Evolutionary conservation across 2,113 vertebrate species (phyloP).

Genomic region (Nothobranchius kuhntae): DNA sequence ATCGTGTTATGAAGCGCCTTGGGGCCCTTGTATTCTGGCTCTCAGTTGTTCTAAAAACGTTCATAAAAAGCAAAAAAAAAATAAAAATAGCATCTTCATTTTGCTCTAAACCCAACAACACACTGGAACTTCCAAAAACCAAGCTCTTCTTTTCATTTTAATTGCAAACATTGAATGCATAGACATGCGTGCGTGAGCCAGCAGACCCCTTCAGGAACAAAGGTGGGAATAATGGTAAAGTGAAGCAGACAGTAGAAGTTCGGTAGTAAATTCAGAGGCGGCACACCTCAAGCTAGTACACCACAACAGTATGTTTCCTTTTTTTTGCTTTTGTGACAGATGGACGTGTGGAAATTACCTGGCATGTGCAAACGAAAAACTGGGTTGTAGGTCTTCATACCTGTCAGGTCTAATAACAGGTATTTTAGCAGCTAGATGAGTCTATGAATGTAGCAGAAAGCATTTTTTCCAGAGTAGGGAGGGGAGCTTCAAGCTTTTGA

Average conservation of each 20-base stretch:
- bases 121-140: no score
- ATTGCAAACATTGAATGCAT: neutral
- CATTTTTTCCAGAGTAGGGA: constrained; percentile 29
- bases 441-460: constrained; percentile 49
- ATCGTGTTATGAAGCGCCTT: no score
- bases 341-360: constrained; percentile 50
- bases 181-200: neutral
- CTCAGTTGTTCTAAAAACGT: no score
- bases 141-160: no score
- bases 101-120: no score
- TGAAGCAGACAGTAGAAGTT: constrained; percentile 9
- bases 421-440: constrained; percentile 54
- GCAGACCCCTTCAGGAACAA: constrained; percentile 42
- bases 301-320: constrained; percentile 41
- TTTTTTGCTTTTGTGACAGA: constrained; percentile 17
- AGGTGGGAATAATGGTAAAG: constrained; percentile 65
- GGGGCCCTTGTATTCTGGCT: no score
- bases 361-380: constrained; percentile 34
- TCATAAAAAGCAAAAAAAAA: no score
- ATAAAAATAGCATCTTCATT: no score
- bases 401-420: constrained; percentile 66
- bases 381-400: constrained; percentile 55
- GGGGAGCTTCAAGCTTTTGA: constrained; percentile 28
- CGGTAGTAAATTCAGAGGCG: constrained; percentile 34
- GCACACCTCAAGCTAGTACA: constrained; percentile 20